Evolutionary conservation across 2,888 invertebrate genomes (phyloP).

Genomic region (Drosophila lacicola): DNA sequence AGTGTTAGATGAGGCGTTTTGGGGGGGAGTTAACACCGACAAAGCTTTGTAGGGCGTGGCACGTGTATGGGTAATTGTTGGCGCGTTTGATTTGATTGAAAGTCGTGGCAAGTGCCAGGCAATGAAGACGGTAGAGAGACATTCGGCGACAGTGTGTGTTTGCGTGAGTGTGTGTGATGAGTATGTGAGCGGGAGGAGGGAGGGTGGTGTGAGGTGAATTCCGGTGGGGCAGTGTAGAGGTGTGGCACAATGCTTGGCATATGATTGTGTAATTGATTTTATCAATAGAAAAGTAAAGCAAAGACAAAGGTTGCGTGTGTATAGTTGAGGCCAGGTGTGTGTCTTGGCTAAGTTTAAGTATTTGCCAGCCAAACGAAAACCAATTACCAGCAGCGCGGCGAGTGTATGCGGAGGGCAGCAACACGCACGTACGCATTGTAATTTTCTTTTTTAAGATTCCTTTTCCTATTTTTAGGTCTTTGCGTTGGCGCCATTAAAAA

Average conservation of each 20-base stretch:
- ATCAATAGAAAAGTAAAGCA: conserved; percentile 61
- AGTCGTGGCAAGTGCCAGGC: conserved; percentile 67
- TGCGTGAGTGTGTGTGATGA: background rate
- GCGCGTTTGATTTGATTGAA: conserved; percentile 74
- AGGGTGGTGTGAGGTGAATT: background rate
- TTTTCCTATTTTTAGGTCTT: conserved; percentile 23
- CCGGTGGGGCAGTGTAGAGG: conserved; percentile 16
- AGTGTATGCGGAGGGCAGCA: background rate
- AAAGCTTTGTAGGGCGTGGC: conserved; percentile 7
- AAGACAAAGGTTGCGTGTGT: conserved; percentile 22
- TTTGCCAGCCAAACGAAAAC: conserved; percentile 57
- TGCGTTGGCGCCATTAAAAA: conserved; percentile 52
- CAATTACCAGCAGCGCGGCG: conserved; percentile 47
- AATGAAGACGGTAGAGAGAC: conserved; percentile 30
- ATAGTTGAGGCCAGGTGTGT: background rate
- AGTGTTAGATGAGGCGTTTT: background rate
- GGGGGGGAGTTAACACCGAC: background rate
- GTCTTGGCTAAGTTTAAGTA: conserved; percentile 41
- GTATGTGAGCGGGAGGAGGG: background rate
- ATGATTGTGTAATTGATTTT: conserved; percentile 80
- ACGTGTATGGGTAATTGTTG: conserved; percentile 73
- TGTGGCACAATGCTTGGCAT: conserved; percentile 65
- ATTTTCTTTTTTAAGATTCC: conserved; percentile 34
- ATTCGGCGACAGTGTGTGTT: conserved; percentile 6
- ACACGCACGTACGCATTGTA: conserved; percentile 71